These are phyloP conservation scores for Caenorhabditis macrosperma DNA, from an alignment of 2,888 invertebrate genomes.

Conservation along the genomic window DNA sequence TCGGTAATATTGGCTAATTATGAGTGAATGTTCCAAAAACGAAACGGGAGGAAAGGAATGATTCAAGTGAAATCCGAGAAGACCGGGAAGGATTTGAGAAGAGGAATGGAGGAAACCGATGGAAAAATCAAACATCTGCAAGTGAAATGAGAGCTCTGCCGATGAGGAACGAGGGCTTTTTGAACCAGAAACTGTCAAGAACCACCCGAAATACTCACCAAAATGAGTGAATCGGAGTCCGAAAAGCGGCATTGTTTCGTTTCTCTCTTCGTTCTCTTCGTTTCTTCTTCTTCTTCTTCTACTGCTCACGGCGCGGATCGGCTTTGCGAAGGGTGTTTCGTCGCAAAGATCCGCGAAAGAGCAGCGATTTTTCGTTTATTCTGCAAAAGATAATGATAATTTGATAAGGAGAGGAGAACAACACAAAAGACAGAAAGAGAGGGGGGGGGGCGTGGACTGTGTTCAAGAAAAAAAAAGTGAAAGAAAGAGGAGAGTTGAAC, in stretches of 20 bases:
- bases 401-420: conserved; percentile 17
- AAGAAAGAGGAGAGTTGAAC: conserved; percentile 13
- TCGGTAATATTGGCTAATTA: no score
- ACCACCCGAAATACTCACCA: conserved; percentile 37
- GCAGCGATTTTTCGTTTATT: conserved; percentile 46
- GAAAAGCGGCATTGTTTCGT: conserved; percentile 54
- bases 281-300: conserved; percentile 13
- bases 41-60: no score
- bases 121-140: no score
- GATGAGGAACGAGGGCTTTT: neutral
- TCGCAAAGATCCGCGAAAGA: conserved; percentile 9
- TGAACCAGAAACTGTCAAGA: neutral
- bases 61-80: no score
- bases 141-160: no score
- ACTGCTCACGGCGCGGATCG: conserved; percentile 4
- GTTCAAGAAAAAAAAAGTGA: neutral
- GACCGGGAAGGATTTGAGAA: no score
- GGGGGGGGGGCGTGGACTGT: neutral
- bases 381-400: conserved; percentile 23
- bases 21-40: no score
- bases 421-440: neutral
- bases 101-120: no score
- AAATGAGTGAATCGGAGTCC: conserved; percentile 60
- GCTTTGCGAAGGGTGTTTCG: conserved; percentile 4
- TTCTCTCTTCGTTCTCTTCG: neutral